A percentile compares a stretch with the other conserved stretches of the same genome.
phyloP scores from a whole-genome alignment of 2,888 invertebrate genomes.

The Eristalis arbustorum region DNA sequence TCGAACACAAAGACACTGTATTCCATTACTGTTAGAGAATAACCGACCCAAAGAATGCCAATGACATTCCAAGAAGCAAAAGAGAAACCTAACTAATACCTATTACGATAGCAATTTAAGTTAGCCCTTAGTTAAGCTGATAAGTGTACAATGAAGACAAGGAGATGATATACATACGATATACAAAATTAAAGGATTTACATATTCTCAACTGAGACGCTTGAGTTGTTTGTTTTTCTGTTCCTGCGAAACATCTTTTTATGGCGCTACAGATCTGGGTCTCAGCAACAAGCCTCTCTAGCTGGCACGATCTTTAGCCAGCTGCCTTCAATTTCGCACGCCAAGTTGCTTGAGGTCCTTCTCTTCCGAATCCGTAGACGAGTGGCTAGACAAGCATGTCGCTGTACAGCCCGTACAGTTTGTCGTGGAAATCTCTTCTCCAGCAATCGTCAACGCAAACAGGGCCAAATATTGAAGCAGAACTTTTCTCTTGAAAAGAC shows the following conservation, averaged over 20 bases:
- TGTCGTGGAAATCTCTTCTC: no score
- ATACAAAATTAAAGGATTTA: slow-evolving; percentile 56
- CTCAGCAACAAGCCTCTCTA: no score
- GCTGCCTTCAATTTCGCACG: no score
- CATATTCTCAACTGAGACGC: slow-evolving; percentile 49
- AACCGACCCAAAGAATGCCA: slow-evolving; percentile 47
- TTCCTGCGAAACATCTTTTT: not conserved
- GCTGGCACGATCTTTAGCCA: no score
- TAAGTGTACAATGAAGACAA: slow-evolving; percentile 39
- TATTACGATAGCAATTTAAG: slow-evolving; percentile 29
- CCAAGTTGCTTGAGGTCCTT: no score
- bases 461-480: no score
- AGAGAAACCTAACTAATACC: not conserved
- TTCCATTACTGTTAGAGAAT: slow-evolving; percentile 28
- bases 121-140: slow-evolving; percentile 25
- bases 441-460: no score
- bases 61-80: slow-evolving; percentile 52
- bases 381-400: no score
- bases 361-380: no score
- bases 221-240: not conserved
- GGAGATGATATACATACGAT: slow-evolving; percentile 26
- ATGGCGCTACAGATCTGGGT: no score
- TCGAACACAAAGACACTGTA: slow-evolving; percentile 40
- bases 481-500: no score
- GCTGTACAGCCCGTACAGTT: no score